Conservation (phyloP, 2,888 invertebrate genomes). For the Caenorhabditis zanzibari region DNA sequence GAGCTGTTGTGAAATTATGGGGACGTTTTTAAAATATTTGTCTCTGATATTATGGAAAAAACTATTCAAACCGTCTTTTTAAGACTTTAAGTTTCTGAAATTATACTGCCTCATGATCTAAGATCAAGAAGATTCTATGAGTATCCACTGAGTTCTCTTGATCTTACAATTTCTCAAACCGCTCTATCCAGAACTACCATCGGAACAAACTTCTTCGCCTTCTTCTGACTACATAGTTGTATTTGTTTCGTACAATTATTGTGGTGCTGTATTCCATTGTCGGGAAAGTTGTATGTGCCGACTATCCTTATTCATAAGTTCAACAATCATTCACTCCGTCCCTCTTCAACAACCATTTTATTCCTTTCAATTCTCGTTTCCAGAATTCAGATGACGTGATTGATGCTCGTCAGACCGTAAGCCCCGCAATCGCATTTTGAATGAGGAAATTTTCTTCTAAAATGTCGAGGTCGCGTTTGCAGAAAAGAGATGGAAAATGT, state of each 20-base stretch:
- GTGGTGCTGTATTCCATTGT: background rate
- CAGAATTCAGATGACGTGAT: slow-evolving; percentile 27
- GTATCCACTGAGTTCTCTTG: background rate
- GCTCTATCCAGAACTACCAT: background rate
- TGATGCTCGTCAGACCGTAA: slow-evolving; percentile 33
- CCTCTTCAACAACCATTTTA: too few species aligned
- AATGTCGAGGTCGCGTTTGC: slow-evolving; percentile 26
- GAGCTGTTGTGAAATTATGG: too few species aligned
- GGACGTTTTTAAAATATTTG: too few species aligned
- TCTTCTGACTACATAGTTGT: background rate
- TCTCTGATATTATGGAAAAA: too few species aligned
- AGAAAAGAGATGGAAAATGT: background rate
- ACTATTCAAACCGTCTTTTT: too few species aligned
- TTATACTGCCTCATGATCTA: too few species aligned
- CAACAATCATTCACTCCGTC: background rate
- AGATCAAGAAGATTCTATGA: too few species aligned
- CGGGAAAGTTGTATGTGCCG: background rate
- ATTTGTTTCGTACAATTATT: background rate
- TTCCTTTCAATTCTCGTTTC: background rate
- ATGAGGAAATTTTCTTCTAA: background rate
- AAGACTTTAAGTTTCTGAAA: too few species aligned
- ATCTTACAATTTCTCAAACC: background rate
- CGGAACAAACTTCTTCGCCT: background rate
- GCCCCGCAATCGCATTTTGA: slow-evolving; percentile 29
- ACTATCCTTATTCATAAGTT: slow-evolving; percentile 7